Base-by-base conservation (phyloP, 2,797 vertebrate genomes). In the Macrochelys suwanniensis region DNA sequence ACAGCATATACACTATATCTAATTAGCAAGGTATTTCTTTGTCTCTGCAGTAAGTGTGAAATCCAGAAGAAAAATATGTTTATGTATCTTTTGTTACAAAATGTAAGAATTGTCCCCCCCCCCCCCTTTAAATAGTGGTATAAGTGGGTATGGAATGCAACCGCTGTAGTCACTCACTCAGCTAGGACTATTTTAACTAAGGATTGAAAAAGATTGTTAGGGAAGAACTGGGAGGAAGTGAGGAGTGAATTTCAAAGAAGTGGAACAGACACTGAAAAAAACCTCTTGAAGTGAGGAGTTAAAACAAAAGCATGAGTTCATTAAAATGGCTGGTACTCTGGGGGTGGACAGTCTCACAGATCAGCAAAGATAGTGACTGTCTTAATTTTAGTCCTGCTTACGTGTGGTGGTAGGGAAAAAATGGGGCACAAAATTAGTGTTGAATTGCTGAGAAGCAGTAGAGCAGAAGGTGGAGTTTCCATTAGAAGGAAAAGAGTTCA, bases 401-500 rank as follows among this genome's bases (percentile, higher is more conserved):
- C 56, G 11, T 71, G 33, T 82, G n/a, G 77, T 33, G 82, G 47
- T 53, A 37, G 89, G 84, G 26, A 91, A 19, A 19, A 61, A 94
- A 87, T 83, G 13, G 11, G 53, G 50, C 71, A 51, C 54, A 92
- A 82, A 42, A 65, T n/a, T 54, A 86, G 13, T 33, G 31, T 61
- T 82, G 76, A 89, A 53, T 86, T 19, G 3, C 16, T 82, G 78
- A 87, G 74, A 89, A 89, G 47, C 25, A 79, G n/a, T 37, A 68
- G 77, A 89, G 5, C 50, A 19, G 57, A 89, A 80, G 37, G 59
- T 11, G 61, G 90, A 89, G 11, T 94, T 92, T 88, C 61, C 33
- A 80, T 49, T 91, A 88, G 84, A 78, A 92, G 59, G 79, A 47
- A 92, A 82, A 16, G 71, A 84, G 9, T 87, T 88, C 79, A 88